Evolutionary conservation across 2,888 invertebrate species (phyloP).

Genomic region (Papilio demoleus): DNA sequence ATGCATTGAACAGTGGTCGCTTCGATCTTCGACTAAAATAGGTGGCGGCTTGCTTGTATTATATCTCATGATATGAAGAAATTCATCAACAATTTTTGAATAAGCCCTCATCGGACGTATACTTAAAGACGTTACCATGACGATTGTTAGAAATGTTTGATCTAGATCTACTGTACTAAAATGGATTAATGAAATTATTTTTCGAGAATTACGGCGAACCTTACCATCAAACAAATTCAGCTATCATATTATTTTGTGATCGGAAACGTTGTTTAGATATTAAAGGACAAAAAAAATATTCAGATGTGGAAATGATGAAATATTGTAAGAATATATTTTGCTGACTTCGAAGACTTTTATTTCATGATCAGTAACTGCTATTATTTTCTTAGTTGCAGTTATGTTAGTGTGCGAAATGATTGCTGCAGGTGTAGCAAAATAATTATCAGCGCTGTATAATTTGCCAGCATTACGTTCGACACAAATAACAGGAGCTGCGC

Average conservation of each 20-base stretch:
- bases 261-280: not conserved
- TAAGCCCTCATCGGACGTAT: no score
- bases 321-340: not conserved
- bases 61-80: no score
- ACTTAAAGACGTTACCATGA: no score
- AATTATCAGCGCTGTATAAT: constrained; percentile 71
- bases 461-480: constrained; percentile 70
- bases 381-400: constrained; percentile 30
- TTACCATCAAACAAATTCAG: not conserved
- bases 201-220: not conserved
- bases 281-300: not conserved
- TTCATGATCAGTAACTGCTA: constrained; percentile 2
- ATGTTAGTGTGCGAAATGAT: constrained; percentile 43
- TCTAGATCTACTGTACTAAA: no score
- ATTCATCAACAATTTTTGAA: no score
- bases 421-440: constrained; percentile 58
- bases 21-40: no score
- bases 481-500: constrained; percentile 77
- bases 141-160: no score
- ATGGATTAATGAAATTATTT: no score
- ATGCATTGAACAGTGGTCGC: no score
- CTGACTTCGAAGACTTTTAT: not conserved
- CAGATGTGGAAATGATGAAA: not conserved
- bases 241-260: not conserved
- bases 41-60: no score